Base-by-base conservation (phyloP, 2,888 invertebrate genomes). In the Leucophenga montana region DNA sequence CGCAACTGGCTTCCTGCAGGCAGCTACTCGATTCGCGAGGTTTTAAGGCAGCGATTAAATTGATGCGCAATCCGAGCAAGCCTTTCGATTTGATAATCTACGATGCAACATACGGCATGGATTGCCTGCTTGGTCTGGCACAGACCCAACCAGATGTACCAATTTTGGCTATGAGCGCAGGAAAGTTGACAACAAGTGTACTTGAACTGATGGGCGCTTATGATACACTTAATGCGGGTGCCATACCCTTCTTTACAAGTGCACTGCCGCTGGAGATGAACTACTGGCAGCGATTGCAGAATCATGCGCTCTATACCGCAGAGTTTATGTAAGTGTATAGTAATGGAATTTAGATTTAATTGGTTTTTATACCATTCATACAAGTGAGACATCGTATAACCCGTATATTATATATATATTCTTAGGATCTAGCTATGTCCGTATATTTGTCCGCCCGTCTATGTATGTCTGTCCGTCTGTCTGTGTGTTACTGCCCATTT, bases 31-130 rank as follows among this genome's bases (percentile, higher is more conserved):
- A 33, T 14, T 67, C 71, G 0, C 11, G 8, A 13, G 69, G 67
- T 0, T 56, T 44, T 39, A 18, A 48, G 22, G 11, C n/a, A 39
- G 61, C 61, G 31, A 61, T 39, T 1, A n/a, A 62, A 54, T 3
- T 57, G 0, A 16, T 54, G 1, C 11, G 66, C 0, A 20, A 59
- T 1, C 2, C 53, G 2, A 0, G 14, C 5, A 13, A 27, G 57
- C 48, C 66, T 0, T 78, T 69, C 4, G 77, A 84, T 39, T 74
- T 84, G 64, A 72, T 84, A 14, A 76, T 81, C 18, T 75, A 76
- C n/a, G 78, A 84, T 68, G 72, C 76, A 31, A 78, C 75, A 8
- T 77, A 71, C 20, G 68, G 68, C 0, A 31, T 77, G 46, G 77
- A 78, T 13, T 77, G 82, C 13, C 62, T 78, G 6, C 20, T 77